A percentile compares a stretch with the other conserved stretches of the same genome.
Evolutionary conservation across 2,113 vertebrate species (phyloP).

Genomic region (Rhynchomys soricoides): DNA sequence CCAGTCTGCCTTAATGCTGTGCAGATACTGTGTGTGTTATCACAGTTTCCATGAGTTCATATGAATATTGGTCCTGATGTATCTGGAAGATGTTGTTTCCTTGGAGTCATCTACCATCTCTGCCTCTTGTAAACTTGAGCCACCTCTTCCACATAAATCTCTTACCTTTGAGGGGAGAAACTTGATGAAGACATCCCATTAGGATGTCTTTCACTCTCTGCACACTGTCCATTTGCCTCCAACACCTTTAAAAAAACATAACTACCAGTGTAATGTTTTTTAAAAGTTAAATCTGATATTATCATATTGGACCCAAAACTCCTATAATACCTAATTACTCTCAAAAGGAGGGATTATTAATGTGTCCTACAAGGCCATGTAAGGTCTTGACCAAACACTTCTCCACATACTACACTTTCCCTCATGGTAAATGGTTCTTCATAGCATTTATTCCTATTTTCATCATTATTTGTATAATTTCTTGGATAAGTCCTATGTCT

Average conservation of each 20-base stretch:
- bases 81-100: neutral
- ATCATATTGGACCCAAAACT: neutral
- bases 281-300: slow-evolving; percentile 27
- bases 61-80: neutral
- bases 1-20: neutral
- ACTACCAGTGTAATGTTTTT: slow-evolving; percentile 22
- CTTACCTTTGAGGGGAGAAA: neutral
- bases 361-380: neutral
- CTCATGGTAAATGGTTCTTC: neutral
- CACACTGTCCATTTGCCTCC: neutral
- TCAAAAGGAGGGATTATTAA: neutral
- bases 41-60: neutral
- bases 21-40: neutral
- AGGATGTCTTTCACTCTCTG: neutral
- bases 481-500: slow-evolving; percentile 21
- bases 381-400: slow-evolving; percentile 24
- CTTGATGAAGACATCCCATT: neutral
- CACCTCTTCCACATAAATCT: neutral
- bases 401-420: neutral
- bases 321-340: neutral
- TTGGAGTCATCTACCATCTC: neutral
- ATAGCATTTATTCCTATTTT: neutral
- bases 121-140: neutral
- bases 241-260: neutral
- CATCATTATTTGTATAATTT: slow-evolving; percentile 46